Evolutionary conservation across 1,140 invertebrate species (phyloP).

Genomic region (Sycophaga agraensis): DNA sequence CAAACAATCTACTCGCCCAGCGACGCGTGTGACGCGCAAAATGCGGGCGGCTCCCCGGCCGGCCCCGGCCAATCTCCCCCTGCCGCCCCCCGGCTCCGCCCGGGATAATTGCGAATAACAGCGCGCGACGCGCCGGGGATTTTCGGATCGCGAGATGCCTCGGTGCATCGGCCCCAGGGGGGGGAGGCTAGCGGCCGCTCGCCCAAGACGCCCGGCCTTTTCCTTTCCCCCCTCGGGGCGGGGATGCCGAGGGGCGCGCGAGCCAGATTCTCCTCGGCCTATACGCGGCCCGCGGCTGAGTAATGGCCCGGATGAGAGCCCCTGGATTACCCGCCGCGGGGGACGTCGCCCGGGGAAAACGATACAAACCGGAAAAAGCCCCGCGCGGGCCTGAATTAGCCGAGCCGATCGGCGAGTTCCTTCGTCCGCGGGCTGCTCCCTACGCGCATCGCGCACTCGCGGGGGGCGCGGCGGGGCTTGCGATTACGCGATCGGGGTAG

Average conservation of each 20-base stretch:
- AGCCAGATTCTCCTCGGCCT: background rate
- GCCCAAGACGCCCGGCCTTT: no score
- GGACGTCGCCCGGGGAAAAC: no score
- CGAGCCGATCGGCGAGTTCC: no score
- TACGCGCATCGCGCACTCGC: no score
- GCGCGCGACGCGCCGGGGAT: slow-evolving; percentile 50
- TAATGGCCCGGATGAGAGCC: slow-evolving; percentile 5
- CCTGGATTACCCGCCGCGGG: background rate
- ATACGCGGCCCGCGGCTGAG: background rate
- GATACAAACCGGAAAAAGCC: no score
- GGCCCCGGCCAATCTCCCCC: slow-evolving; percentile 20
- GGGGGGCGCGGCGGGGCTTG: background rate
- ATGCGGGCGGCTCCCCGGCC: slow-evolving; percentile 52
- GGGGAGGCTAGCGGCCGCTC: no score
- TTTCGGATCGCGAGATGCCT: slow-evolving; percentile 33
- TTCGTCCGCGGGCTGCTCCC: no score
- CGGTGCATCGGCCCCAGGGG: slow-evolving; percentile 23
- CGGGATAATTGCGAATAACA: slow-evolving; percentile 58
- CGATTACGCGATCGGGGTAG: no score
- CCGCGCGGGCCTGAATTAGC: no score
- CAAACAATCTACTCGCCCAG: slow-evolving; percentile 59
- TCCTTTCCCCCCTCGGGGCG: background rate
- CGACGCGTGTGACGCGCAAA: slow-evolving; percentile 60
- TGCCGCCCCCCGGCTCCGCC: slow-evolving; percentile 33
- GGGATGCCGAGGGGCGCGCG: background rate